Percentiles rank a stretch among this genome's conserved stretches.
phyloP scores from a whole-genome alignment of 2,797 vertebrate species.

The Phrynocephalus guinanensis region DNA sequence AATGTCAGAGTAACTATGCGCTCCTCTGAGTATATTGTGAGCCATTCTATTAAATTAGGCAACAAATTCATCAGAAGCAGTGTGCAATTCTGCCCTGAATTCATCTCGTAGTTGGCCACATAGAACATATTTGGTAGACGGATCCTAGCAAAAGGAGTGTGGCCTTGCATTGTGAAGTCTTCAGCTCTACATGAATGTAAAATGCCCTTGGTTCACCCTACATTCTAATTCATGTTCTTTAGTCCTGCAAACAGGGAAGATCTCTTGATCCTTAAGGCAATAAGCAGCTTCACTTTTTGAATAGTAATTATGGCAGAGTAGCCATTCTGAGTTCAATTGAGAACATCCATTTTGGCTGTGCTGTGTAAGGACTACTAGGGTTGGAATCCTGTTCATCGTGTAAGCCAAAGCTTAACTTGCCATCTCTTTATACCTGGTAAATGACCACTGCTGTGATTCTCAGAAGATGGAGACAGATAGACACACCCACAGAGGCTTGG shows the following conservation, averaged over 20 bases:
- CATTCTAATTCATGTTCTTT: background rate
- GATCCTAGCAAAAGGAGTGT: background rate
- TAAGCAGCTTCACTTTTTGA: background rate
- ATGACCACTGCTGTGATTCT: no score
- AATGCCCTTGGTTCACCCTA: background rate
- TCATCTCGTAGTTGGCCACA: background rate
- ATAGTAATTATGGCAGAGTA: background rate
- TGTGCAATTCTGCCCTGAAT: no score
- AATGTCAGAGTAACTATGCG: background rate
- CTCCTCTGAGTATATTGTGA: background rate
- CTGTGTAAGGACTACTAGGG: no score
- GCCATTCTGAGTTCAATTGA: background rate
- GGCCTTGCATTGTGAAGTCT: background rate
- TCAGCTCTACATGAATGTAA: background rate
- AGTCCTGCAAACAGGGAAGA: background rate
- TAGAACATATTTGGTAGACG: background rate
- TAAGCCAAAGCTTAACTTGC: no score
- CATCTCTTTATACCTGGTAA: no score
- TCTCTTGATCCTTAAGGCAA: background rate
- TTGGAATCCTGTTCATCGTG: no score
- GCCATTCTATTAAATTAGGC: background rate
- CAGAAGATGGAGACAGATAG: no score
- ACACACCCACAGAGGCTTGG: no score
- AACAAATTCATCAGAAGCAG: background rate
- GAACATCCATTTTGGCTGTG: background rate